Base-by-base conservation (phyloP, 1,140 invertebrate genomes). In the Conus ventricosus region DNA sequence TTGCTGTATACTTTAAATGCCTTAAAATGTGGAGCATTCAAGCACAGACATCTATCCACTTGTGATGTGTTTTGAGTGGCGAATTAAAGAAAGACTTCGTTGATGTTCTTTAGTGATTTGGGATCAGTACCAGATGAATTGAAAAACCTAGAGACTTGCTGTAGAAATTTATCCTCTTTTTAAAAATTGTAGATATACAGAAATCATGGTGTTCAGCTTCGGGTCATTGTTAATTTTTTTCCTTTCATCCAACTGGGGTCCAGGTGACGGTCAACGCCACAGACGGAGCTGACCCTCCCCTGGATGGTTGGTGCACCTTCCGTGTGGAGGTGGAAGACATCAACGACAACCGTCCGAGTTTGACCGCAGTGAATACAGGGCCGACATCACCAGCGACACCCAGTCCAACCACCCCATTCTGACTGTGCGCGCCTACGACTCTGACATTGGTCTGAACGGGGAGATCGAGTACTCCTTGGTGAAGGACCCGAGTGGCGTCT, bases 321-420 rank as follows among this genome's bases (percentile, higher is more conserved):
- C 95, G 96, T 55, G 96, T 99, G 0, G 95, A 96, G 3, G 96
- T 99, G 1, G 93, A 97, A 1, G 98, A 99, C 93, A 97, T 97
- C 92, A 99, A 99, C 94, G 98, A 99, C 95, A 98, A 99, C 94
- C 96, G 97, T 84, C 98, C 0, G 95, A 97, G 20, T 98, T 99
- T 94, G 96, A 97, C 17, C 96, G 67, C 25, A 20, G 17, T 6
- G 67, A 67, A 13, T 87, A 87, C 71, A 57, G 20, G 54, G 85
- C 85, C 0, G 85, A 87, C 85, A 87, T 87, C 85, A 87, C 85
- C 67, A 87, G 85, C 25, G 85, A 87, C 71, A 87, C 85, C 20
- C 85, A 87, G 75, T 51, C 10, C 7, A 87, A 87, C 53, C 85
- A 87, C 39, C 71, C 75, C 75, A 91, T 94, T 7, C 88, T 92